Evolutionary conservation across 1,140 invertebrate species (phyloP).

Genomic region (Bombus polaris): DNA sequence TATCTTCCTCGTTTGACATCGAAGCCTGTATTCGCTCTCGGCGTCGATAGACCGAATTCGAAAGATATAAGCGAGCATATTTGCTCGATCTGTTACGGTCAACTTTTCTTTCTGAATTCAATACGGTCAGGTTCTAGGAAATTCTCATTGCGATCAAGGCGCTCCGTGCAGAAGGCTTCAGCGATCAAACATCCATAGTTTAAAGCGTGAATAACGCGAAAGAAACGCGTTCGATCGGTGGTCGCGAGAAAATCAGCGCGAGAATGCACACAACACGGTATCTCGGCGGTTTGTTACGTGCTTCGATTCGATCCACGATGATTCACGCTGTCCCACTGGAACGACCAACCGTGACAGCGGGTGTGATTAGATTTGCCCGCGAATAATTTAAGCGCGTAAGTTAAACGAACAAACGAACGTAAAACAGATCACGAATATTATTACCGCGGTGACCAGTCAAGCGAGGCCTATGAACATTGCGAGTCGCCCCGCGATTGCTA

Average conservation of each 20-base stretch:
- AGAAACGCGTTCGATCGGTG: background rate
- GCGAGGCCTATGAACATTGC: background rate
- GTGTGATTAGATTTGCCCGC: constrained; percentile 28
- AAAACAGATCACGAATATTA: constrained; percentile 46
- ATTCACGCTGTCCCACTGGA: constrained; percentile 11
- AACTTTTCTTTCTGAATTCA: background rate
- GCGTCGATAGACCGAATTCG: background rate
- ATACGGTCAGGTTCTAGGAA: background rate
- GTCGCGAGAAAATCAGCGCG: constrained; percentile 2
- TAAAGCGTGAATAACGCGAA: background rate
- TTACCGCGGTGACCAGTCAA: constrained; percentile 34
- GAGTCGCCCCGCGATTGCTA: background rate
- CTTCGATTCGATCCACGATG: constrained; percentile 25
- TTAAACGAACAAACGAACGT: constrained; percentile 27
- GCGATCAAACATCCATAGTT: too few species aligned
- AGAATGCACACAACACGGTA: constrained; percentile 8
- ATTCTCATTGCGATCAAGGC: background rate
- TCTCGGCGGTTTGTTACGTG: constrained; percentile 44
- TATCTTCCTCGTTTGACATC: background rate
- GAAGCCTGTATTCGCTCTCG: background rate
- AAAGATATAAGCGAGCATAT: background rate
- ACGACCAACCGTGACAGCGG: constrained; percentile 9
- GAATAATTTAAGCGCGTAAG: constrained; percentile 24
- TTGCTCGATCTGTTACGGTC: background rate
- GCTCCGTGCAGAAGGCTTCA: too few species aligned